Base-by-base conservation (phyloP, 2,888 invertebrate genomes). In the Euphydryas editha region DNA sequence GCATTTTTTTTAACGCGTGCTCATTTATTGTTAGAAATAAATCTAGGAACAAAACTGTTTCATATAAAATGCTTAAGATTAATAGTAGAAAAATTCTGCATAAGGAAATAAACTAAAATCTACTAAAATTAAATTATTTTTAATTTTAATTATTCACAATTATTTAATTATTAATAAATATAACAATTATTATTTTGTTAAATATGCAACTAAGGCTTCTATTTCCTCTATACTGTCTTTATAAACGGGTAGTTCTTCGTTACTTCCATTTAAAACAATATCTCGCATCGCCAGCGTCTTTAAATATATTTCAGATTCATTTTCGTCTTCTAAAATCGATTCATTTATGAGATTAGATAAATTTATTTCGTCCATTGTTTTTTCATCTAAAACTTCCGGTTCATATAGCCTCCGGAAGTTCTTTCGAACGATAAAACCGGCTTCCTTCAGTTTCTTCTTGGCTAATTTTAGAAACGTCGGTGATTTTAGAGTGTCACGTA, bases 301-400 rank as follows among this genome's bases (percentile, higher is more conserved):
- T 0, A 92, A 54, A 1, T 90, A 67, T 18, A 81, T 79, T 13
- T 91, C 91, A 0, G 85, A 74, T 61, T 73, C 78, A 0, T 82
- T 81, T 0, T 77, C 83, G 1, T 83, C 84, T 39, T 83, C 85
- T n/a, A 90, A 71, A 37, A 91, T 88, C 51, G 81, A 81, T 11
- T 92, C 91, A 59, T 83, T 82, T 7, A 91, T 90, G 69, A 85
- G 75, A 71, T 92, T 90, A 0, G 85, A 82, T 0, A 92, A 69
- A 66, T 92, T 92, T 0, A 86, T 80, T 57, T 91, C 90, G 58
- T 92, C 91, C 67, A 91, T 81, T 0, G 80, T 75, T 39, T 73
- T 77, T 56, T 91, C 90, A 30, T 90, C 87, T 4, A 88, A 42
- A 0, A 65, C 39, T 2, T 70, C 57, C 21, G 83, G 78, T 0